A percentile compares a stretch with the other conserved stretches of the same genome.
Evolutionary conservation across 2,113 vertebrate genomes (phyloP).

Genomic region (Podarcis raffonei): DNA sequence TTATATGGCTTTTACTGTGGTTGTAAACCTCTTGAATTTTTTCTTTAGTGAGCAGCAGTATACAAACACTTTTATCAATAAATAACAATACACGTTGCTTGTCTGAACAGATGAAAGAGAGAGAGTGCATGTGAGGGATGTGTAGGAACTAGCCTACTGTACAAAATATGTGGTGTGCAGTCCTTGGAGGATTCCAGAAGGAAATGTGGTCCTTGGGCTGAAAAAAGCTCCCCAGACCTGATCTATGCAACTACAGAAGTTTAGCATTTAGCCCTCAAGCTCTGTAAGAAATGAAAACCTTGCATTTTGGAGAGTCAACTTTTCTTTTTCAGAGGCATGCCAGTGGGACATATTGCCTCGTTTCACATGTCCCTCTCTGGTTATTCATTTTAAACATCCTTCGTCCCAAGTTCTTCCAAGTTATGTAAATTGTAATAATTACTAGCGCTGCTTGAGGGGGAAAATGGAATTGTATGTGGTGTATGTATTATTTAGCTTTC

Average conservation of each 20-base stretch:
- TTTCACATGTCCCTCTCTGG: background rate
- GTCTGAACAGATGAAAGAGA: background rate
- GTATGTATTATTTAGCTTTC: slow-evolving; percentile 26
- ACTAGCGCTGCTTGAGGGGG: slow-evolving; percentile 1
- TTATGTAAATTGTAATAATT: slow-evolving; percentile 22
- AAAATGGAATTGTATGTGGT: background rate
- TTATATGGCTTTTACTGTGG: too few species aligned
- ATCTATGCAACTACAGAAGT: background rate
- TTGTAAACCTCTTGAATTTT: too few species aligned
- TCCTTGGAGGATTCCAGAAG: too few species aligned
- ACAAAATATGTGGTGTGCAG: too few species aligned
- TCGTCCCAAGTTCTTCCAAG: slow-evolving; percentile 6
- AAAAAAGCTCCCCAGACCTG: background rate
- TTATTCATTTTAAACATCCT: background rate
- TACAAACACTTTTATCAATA: too few species aligned
- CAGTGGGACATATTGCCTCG: background rate
- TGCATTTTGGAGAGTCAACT: background rate
- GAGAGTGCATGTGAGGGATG: too few species aligned
- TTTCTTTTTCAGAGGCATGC: background rate
- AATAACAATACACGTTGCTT: background rate
- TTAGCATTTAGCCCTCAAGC: background rate
- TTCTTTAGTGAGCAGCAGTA: too few species aligned
- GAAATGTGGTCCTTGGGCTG: too few species aligned
- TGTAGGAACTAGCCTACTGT: too few species aligned
- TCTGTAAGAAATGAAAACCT: background rate